phyloP scores from a whole-genome alignment of 2,888 invertebrate genomes.

The Tryphoninae sp. region DNA sequence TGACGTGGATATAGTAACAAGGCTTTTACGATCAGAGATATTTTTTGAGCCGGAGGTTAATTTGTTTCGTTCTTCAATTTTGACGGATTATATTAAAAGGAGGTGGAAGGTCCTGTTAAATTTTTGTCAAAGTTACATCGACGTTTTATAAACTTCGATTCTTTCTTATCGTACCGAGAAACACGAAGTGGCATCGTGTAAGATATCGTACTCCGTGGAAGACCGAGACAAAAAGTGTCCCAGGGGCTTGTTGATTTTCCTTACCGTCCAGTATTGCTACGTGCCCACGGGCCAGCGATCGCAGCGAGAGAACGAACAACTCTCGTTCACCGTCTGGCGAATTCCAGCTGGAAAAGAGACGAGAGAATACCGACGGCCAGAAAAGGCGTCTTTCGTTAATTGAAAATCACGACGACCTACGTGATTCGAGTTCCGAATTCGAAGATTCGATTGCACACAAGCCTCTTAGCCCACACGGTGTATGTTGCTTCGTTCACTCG shows the following conservation, averaged over 20 bases:
- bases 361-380: slow-evolving; percentile 31
- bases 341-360: slow-evolving; percentile 46
- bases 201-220: not conserved
- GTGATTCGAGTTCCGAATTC: slow-evolving; percentile 71
- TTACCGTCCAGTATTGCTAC: slow-evolving; percentile 61
- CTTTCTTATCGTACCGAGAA: not conserved
- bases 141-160: not conserved
- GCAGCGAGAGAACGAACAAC: slow-evolving; percentile 34
- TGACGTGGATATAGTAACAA: not conserved
- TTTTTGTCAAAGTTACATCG: too few relatives aligned
- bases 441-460: slow-evolving; percentile 67
- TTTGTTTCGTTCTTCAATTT: too few relatives aligned
- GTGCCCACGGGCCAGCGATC: slow-evolving; percentile 55
- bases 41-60: too few relatives aligned
- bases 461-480: slow-evolving; percentile 15
- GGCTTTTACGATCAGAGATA: too few relatives aligned
- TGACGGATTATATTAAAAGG: not conserved
- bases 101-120: too few relatives aligned
- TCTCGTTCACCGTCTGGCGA: slow-evolving; percentile 56
- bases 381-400: slow-evolving; percentile 69
- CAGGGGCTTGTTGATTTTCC: slow-evolving; percentile 69
- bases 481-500: slow-evolving; percentile 61
- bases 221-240: slow-evolving; percentile 14
- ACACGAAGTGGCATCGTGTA: not conserved
- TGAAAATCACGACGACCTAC: slow-evolving; percentile 75